These are phyloP conservation scores for Chrysomela aeneicollis DNA, from an alignment of 2,888 invertebrate species.

Conservation along the genomic window DNA sequence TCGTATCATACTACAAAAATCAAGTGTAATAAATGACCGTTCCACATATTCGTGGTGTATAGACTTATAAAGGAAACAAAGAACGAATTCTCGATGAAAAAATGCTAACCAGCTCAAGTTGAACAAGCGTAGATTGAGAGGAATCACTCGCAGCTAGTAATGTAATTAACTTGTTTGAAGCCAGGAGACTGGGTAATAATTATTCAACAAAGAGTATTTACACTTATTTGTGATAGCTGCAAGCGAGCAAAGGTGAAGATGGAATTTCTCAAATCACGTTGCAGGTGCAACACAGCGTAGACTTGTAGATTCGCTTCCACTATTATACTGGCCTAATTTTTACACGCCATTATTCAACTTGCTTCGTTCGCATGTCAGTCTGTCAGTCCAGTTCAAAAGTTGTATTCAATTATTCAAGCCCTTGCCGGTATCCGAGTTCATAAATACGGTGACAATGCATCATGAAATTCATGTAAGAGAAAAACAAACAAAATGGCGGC, in stretches of 20 bases:
- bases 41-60: too few species aligned
- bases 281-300: not conserved
- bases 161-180: not conserved
- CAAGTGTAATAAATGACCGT: too few species aligned
- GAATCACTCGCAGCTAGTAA: not conserved
- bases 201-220: not conserved
- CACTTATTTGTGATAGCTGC: not conserved
- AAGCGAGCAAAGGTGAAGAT: not conserved
- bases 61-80: not conserved
- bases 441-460: too few species aligned
- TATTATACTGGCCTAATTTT: too few species aligned
- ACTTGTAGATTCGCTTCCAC: not conserved
- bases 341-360: too few species aligned
- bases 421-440: too few species aligned
- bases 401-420: too few species aligned
- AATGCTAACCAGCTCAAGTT: not conserved
- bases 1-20: too few species aligned
- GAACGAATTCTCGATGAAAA: not conserved
- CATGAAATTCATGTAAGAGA: too few species aligned
- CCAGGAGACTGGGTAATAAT: not conserved
- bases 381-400: too few species aligned
- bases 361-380: too few species aligned
- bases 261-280: not conserved
- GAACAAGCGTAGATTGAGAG: not conserved
- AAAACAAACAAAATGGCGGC: too few species aligned